These are phyloP conservation scores for Drosophila eohydei DNA, from an alignment of 2,888 invertebrate species.

Conservation along the genomic window DNA sequence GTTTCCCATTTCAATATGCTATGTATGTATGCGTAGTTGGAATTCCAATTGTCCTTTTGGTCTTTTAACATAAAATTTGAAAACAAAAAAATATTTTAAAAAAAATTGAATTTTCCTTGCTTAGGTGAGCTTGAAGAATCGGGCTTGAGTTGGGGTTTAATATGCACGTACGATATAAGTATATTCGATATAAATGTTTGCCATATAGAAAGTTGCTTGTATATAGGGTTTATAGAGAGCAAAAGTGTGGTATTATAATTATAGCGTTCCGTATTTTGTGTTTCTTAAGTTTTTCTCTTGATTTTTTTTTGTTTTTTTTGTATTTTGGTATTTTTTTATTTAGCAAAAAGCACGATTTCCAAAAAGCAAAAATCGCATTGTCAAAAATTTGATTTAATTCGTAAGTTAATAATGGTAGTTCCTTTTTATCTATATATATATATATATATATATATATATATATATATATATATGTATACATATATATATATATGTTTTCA, in stretches of 20 bases:
- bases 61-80: constrained; percentile 40
- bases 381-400: constrained; percentile 75
- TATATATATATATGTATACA: neutral
- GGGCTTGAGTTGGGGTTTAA: constrained; percentile 3
- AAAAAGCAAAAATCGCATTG: constrained; percentile 79
- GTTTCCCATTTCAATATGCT: constrained; percentile 23
- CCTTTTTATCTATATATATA: constrained; percentile 20
- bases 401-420: constrained; percentile 72
- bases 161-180: constrained; percentile 54
- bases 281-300: constrained; percentile 34
- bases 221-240: constrained; percentile 77
- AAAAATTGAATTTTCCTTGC: constrained; percentile 1
- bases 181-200: constrained; percentile 60
- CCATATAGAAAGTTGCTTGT: constrained; percentile 67
- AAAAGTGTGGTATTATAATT: constrained; percentile 67
- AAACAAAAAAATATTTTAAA: constrained; percentile 30
- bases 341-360: constrained; percentile 81
- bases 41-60: constrained; percentile 40
- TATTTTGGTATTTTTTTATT: constrained; percentile 24
- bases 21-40: constrained; percentile 64
- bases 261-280: constrained; percentile 56
- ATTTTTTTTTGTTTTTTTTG: constrained; percentile 20
- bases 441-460: constrained; percentile 12
- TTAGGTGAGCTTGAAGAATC: constrained; percentile 47
- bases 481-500: constrained; percentile 22